These are phyloP conservation scores for Lamproptera curius DNA, from an alignment of 2,888 invertebrate species.

Conservation along the genomic window DNA sequence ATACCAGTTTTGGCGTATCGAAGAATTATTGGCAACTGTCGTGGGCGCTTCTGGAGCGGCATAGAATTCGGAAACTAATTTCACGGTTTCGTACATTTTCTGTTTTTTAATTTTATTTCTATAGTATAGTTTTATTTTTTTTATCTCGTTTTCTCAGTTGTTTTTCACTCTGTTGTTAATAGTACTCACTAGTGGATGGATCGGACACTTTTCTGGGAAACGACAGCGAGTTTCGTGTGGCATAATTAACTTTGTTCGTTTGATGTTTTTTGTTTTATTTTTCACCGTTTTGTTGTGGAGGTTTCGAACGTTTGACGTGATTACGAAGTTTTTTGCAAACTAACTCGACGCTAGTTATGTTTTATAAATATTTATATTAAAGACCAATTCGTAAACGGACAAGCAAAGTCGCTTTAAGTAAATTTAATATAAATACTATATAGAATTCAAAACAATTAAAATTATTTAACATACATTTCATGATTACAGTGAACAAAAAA, in stretches of 20 bases:
- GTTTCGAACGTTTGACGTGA: too few species aligned
- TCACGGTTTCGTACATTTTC: slow-evolving; percentile 7
- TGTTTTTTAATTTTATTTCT: background rate
- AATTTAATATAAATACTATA: background rate
- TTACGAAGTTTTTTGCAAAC: too few species aligned
- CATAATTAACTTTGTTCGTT: background rate
- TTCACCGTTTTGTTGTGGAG: slow-evolving; percentile 2
- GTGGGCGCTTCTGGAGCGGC: slow-evolving; percentile 33
- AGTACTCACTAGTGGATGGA: background rate
- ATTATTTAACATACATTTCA: too few species aligned
- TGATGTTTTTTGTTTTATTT: background rate
- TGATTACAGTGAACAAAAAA: too few species aligned
- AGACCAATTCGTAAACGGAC: background rate
- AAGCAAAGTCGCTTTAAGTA: background rate
- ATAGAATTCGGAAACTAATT: slow-evolving; percentile 26
- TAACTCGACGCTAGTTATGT: too few species aligned
- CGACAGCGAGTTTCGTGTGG: background rate
- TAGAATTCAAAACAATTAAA: too few species aligned
- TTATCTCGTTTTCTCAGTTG: too few species aligned
- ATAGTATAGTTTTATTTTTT: too few species aligned
- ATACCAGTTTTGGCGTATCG: slow-evolving; percentile 53
- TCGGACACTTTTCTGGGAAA: background rate
- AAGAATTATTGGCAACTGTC: slow-evolving; percentile 42
- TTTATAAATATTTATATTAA: too few species aligned
- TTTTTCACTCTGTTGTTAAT: background rate